Percentiles rank a stretch among this genome's conserved stretches.
Conservation (phyloP, 1,140 invertebrate genomes). For the Drosophila takahashii region DNA sequence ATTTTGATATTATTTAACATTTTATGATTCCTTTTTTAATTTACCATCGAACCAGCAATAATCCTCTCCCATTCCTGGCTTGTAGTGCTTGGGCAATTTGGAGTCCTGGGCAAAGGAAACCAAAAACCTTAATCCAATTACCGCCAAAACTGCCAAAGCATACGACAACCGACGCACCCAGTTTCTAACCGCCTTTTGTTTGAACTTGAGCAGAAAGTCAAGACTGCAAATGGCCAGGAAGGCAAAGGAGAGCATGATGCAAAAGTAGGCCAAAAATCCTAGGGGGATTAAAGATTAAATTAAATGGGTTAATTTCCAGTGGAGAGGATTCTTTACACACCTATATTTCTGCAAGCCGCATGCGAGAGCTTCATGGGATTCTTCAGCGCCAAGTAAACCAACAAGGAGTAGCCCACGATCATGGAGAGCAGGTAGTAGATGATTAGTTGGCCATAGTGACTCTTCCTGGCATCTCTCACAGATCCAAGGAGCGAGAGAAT, state of each 20-base stretch:
- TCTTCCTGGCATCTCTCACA: slow-evolving; percentile 66
- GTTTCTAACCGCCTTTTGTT: slow-evolving; percentile 84
- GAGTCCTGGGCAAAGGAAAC: slow-evolving; percentile 86
- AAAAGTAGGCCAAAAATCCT: slow-evolving; percentile 90
- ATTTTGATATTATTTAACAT: background rate
- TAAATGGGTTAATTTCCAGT: background rate
- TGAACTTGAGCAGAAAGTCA: slow-evolving; percentile 90
- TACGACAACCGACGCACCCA: slow-evolving; percentile 86
- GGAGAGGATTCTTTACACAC: slow-evolving; percentile 11
- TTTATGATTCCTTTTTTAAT: background rate
- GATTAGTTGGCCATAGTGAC: slow-evolving; percentile 70
- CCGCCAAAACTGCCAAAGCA: slow-evolving; percentile 88
- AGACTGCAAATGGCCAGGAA: slow-evolving; percentile 92
- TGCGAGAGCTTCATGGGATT: slow-evolving; percentile 75
- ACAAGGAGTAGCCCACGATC: slow-evolving; percentile 56
- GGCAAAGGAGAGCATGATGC: slow-evolving; percentile 90
- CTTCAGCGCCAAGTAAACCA: slow-evolving; percentile 72
- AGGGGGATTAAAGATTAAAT: background rate
- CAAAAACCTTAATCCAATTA: slow-evolving; percentile 86
- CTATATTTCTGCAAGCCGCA: slow-evolving; percentile 68
- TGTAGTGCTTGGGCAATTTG: slow-evolving; percentile 84
- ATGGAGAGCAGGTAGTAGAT: slow-evolving; percentile 71
- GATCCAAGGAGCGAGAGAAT: slow-evolving; percentile 60
- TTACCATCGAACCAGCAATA: slow-evolving; percentile 87
- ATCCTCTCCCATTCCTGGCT: slow-evolving; percentile 86